Evolutionary conservation across 2,113 vertebrate genomes (phyloP), one percentile per base, ranked within the genome.

Genomic region (Cyrtonyx montezumae): DNA sequence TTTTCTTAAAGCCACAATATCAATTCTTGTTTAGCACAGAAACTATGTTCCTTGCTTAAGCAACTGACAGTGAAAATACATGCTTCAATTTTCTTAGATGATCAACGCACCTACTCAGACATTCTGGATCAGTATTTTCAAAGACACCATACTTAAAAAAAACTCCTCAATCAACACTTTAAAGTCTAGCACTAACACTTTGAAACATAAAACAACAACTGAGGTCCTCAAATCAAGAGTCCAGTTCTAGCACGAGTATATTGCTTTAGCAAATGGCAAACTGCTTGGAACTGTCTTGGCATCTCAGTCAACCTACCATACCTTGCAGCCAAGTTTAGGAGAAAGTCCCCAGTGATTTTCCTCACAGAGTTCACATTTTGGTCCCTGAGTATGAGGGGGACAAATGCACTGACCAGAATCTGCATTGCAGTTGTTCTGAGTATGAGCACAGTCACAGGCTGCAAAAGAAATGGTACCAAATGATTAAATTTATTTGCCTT

Each of bases 391-490:
- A 87, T 99, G 98, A 87, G 98, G 96, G 1, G 99, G 98, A 88
- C 99, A 99, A 94, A 98, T 96, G 48, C 99, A 99, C 51, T 97
- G 95, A 19, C 99, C 99, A 2, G 97, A 98, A 25, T 96, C 92
- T 0, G 97, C 90, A 86, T 99, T 73, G 81, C 99, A 99, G 92
- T 98, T 98, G 25, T 99, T 98, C 37, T 97, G 97, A 18, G 99
- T 99, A 95, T 98, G 97, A n/a, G 96, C 92, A 71, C 99, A 99
- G 93, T 97, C 94, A 90, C 99, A 99, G 93, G 97, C 99, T 99
- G 95, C 32, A 82, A 94, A 46, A 75, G 74, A 86, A 96, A 90
- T 11, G 56, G 21, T 36, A 88, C 8, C 3, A 3, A 67, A 70
- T 61, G 1, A 68, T 15, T 30, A 84, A 51, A 5, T 81, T 73